These are phyloP conservation scores for Anoplophora glabripennis DNA, from an alignment of 1,140 invertebrate genomes.

Conservation along the genomic window DNA sequence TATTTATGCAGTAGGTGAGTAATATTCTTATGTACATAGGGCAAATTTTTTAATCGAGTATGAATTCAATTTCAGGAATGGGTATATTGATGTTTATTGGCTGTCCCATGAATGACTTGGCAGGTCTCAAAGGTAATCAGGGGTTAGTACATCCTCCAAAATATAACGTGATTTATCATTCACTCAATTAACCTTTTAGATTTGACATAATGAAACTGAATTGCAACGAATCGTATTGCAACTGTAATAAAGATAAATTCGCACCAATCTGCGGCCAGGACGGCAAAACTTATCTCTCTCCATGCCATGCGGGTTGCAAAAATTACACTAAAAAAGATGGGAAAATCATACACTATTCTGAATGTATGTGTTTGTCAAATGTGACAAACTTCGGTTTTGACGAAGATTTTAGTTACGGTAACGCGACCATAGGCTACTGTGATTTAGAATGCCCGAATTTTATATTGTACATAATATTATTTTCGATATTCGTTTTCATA, in stretches of 20 bases:
- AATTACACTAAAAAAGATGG: constrained; percentile 61
- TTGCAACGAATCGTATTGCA: constrained; percentile 63
- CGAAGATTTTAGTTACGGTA: constrained; percentile 36
- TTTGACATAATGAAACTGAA: constrained; percentile 33
- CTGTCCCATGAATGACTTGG: constrained; percentile 79
- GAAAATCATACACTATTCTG: constrained; percentile 66
- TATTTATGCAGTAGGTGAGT: constrained; percentile 73
- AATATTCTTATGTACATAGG: not conserved
- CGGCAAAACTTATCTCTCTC: constrained; percentile 79
- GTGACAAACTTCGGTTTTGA: constrained; percentile 44
- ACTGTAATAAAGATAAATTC: constrained; percentile 73
- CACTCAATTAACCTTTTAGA: constrained; percentile 26
- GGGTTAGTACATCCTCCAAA: constrained; percentile 41
- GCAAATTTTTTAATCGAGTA: not conserved
- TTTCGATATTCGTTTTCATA: constrained; percentile 85
- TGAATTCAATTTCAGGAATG: constrained; percentile 65
- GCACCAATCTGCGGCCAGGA: constrained; percentile 79
- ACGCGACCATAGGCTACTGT: constrained; percentile 69
- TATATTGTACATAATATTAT: constrained; percentile 78
- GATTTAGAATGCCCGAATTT: constrained; percentile 75
- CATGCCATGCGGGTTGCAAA: constrained; percentile 84
- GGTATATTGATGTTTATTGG: constrained; percentile 83
- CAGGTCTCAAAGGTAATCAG: constrained; percentile 59
- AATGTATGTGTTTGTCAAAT: constrained; percentile 69
- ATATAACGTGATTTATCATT: constrained; percentile 8